Evolutionary conservation across 2,113 vertebrate genomes (phyloP).

Genomic region (Macquaria ambigua): DNA sequence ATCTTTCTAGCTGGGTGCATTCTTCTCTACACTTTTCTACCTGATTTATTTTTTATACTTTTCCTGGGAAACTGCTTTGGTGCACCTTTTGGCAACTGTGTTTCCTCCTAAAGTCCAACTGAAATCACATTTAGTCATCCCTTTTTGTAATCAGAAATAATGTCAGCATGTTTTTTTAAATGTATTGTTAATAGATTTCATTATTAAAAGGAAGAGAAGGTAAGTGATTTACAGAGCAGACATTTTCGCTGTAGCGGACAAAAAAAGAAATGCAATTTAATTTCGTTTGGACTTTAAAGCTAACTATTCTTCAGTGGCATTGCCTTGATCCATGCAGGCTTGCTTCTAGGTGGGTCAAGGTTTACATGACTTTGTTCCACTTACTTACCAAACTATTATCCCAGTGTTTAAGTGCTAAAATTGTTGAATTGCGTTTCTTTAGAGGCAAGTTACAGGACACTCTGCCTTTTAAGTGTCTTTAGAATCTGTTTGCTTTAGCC

Average conservation of each 20-base stretch:
- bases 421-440: background rate
- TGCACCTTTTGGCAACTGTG: background rate
- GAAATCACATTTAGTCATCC: background rate
- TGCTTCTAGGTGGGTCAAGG: background rate
- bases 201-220: background rate
- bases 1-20: conserved; percentile 13
- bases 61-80: background rate
- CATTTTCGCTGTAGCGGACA: no score
- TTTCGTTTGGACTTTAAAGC: background rate
- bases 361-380: background rate
- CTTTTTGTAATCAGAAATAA: background rate
- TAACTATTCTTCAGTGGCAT: background rate
- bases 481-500: background rate
- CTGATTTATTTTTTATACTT: conserved; percentile 9
- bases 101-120: conserved; percentile 2
- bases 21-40: background rate
- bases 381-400: conserved; percentile 1
- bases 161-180: background rate
- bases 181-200: background rate
- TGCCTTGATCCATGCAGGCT: background rate
- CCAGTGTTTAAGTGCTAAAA: background rate
- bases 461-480: background rate
- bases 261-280: background rate
- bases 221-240: background rate
- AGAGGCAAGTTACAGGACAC: background rate